Percentiles rank a stretch among this genome's conserved stretches.
Conservation (phyloP, 2,797 vertebrate genomes). For the Esox lucius region DNA sequence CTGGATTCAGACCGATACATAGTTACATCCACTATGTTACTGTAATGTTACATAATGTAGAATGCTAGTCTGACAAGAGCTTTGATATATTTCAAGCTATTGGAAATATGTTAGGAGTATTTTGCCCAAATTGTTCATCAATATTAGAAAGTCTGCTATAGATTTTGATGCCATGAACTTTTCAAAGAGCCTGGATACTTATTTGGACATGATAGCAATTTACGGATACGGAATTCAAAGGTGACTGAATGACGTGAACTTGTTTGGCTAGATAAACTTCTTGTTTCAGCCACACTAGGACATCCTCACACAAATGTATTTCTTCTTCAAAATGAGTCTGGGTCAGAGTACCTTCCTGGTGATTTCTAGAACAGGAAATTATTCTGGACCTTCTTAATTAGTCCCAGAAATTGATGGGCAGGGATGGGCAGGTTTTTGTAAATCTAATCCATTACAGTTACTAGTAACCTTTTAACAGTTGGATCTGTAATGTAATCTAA, state of each 20-base stretch:
- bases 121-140: not conserved
- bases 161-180: not conserved
- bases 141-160: not conserved
- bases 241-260: not conserved
- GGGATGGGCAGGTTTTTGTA: too few species aligned
- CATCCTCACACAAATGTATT: too few species aligned
- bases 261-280: not conserved
- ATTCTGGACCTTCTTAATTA: too few species aligned
- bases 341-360: too few species aligned
- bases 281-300: too few species aligned
- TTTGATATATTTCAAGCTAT: constrained; percentile 20
- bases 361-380: too few species aligned
- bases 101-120: not conserved
- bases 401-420: too few species aligned
- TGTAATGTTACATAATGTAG: constrained; percentile 4
- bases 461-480: too few species aligned
- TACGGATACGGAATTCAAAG: not conserved
- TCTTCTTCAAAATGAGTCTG: too few species aligned
- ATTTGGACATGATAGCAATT: not conserved
- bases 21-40: not conserved
- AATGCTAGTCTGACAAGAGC: constrained; percentile 9
- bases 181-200: not conserved
- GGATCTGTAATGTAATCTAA: too few species aligned
- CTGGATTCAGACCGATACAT: not conserved
- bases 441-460: too few species aligned